Evolutionary conservation across 1,140 invertebrate species (phyloP).

Genomic region (Hestina assimilis): DNA sequence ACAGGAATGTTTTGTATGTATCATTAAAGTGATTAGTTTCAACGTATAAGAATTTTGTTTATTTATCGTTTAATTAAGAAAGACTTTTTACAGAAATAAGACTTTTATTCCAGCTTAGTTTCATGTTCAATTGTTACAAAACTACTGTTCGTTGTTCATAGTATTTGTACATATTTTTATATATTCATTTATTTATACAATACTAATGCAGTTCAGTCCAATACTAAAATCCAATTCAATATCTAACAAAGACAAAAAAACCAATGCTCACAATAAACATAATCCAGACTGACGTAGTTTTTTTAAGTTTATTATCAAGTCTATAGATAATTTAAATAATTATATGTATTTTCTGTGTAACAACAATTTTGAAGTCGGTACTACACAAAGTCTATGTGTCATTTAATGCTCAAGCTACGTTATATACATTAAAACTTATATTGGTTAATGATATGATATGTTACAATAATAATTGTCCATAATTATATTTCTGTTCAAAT

Average conservation of each 20-base stretch:
- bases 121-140: not conserved
- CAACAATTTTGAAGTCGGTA: not conserved
- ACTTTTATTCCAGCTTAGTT: not conserved
- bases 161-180: not conserved
- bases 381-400: not conserved
- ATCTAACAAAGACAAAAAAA: not conserved
- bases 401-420: not conserved
- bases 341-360: not conserved
- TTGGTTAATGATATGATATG: not conserved
- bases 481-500: too few relatives aligned
- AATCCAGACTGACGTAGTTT: too few relatives aligned
- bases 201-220: not conserved
- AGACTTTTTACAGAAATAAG: not conserved
- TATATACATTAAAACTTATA: not conserved
- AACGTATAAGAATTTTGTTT: too few relatives aligned
- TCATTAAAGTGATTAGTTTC: not conserved
- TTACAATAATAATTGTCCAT: not conserved
- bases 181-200: not conserved
- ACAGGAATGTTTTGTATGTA: slow-evolving; percentile 7
- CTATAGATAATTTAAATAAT: not conserved
- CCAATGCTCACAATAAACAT: too few relatives aligned
- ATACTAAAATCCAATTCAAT: not conserved
- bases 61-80: too few relatives aligned
- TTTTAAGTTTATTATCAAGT: too few relatives aligned
- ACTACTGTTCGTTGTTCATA: not conserved